phyloP scores from a whole-genome alignment of 2,888 invertebrate genomes.

The Drosophila setosimentum region DNA sequence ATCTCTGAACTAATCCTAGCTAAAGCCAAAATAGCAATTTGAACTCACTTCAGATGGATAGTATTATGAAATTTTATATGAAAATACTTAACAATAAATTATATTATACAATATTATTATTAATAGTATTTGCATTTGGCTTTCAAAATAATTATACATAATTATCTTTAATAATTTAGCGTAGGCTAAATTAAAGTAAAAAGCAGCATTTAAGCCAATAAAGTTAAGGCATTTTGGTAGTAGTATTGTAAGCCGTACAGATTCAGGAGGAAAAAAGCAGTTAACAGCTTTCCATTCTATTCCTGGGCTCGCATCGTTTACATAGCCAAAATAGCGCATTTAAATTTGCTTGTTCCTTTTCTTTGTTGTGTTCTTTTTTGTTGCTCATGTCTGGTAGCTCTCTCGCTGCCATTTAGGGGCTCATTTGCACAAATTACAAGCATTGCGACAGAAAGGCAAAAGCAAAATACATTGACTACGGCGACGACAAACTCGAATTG shows the following conservation, averaged over 20 bases:
- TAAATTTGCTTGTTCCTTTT: slow-evolving; percentile 50
- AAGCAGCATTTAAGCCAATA: slow-evolving; percentile 11
- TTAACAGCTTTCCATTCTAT: slow-evolving; percentile 64
- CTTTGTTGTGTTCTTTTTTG: slow-evolving; percentile 27
- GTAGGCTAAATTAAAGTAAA: neutral
- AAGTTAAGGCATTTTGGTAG: neutral
- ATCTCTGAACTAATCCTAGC: neutral
- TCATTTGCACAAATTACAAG: slow-evolving; percentile 83
- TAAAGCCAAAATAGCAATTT: neutral
- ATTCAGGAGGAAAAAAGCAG: slow-evolving; percentile 34
- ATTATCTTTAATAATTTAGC: neutral
- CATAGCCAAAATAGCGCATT: slow-evolving; percentile 69
- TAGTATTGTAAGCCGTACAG: slow-evolving; percentile 7
- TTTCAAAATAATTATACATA: too few relatives aligned
- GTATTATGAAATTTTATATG: too few relatives aligned
- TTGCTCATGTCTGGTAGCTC: slow-evolving; percentile 43
- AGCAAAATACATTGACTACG: slow-evolving; percentile 40
- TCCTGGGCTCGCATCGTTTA: slow-evolving; percentile 59
- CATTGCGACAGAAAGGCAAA: slow-evolving; percentile 61
- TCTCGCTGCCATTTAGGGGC: slow-evolving; percentile 73
- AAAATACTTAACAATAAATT: too few relatives aligned
- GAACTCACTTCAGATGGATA: too few relatives aligned
- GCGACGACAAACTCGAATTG: slow-evolving; percentile 54
- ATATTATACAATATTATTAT: too few relatives aligned
- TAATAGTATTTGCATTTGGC: too few relatives aligned